Base-by-base conservation (phyloP, 2,113 vertebrate genomes). In the Bos indicus region DNA sequence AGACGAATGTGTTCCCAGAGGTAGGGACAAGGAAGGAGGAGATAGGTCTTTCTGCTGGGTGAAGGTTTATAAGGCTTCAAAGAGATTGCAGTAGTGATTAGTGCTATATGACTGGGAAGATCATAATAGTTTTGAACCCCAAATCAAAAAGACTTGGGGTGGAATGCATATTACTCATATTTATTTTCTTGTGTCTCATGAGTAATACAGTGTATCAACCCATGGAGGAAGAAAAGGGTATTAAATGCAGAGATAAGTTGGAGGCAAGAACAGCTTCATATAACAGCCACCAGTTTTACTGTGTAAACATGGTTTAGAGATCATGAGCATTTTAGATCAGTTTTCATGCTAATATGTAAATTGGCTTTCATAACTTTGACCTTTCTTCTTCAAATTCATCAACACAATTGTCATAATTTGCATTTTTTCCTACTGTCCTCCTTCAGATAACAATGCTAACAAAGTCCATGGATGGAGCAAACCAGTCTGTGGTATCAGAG, bases 391-490 rank as follows among this genome's bases (percentile, higher is more conserved):
- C 19, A 54, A 77, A n/a, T 46, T 59, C 52, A 51, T 83, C 80
- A 54, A 43, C 6, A 60, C 67, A 25, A 14, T 25, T 85, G 52
- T 40, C 21, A 90, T 40, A 43, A 90, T 95, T n/a, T 82, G n/a
- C 30, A 36, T 57, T 77, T 77, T 80, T 23, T 36, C 51, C 19
- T 54, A 7, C n/a, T 54, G 10, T n/a, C 30, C 56, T 96, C 98
- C 91, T 67, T 87, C 36, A 92, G 82, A 59, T 48, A 71, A 9
- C 25, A 81, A 3, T 48, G 30, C 1, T 36, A 52, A 51, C n/a
- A 67, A 81, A 21, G 19, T 15, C 84, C 84, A 96, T 92, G 96
- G 62, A 64, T 84, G 30, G 23, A 97, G n/a, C 16, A n/a, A 98
- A 97, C 43, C 28, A 64, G 30, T 64, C 60, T 19, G 8, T 43